Evolutionary conservation across 64 coral and sea anemone species (phyloP).

Genomic region (Porites lutea): DNA sequence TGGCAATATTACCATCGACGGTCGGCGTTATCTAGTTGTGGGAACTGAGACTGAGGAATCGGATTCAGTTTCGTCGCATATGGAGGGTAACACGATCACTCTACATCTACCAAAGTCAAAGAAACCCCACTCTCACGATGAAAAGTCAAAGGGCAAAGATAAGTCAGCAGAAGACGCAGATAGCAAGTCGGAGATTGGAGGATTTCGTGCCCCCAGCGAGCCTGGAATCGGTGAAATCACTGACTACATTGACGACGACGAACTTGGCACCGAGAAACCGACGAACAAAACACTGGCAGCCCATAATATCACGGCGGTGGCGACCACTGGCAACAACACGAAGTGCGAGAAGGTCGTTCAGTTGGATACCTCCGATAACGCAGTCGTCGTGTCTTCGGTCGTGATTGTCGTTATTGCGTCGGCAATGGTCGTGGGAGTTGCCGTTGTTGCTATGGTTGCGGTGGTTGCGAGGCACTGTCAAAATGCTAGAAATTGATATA

Average conservation of each 20-base stretch:
- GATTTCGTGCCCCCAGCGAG: slow-evolving; percentile 10
- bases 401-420: slow-evolving; percentile 99
- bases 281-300: slow-evolving; percentile 75
- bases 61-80: slow-evolving; percentile 65
- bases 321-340: slow-evolving; percentile 73
- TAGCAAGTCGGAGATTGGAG: slow-evolving; percentile 38
- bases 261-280: slow-evolving; percentile 55
- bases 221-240: slow-evolving; percentile 16
- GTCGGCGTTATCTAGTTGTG: slow-evolving; percentile 85
- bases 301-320: slow-evolving; percentile 83
- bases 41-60: slow-evolving; percentile 91
- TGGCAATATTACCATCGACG: slow-evolving; percentile 94
- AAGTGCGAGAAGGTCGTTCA: slow-evolving; percentile 97
- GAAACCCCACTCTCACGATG: slow-evolving; percentile 22
- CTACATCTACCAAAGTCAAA: slow-evolving; percentile 77
- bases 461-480: slow-evolving; percentile 99
- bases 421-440: slow-evolving; percentile 99
- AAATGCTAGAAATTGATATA: slow-evolving; percentile 67
- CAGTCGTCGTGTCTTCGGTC: slow-evolving; percentile 99
- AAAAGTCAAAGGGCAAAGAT: slow-evolving; percentile 30
- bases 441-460: slow-evolving; percentile 99
- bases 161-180: slow-evolving; percentile 29
- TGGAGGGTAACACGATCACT: slow-evolving; percentile 80
- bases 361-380: slow-evolving; percentile 98
- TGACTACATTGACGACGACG: slow-evolving; percentile 69